These are phyloP conservation scores for Hyaena hyaena DNA, from an alignment of 2,113 vertebrate species.

Conservation along the genomic window DNA sequence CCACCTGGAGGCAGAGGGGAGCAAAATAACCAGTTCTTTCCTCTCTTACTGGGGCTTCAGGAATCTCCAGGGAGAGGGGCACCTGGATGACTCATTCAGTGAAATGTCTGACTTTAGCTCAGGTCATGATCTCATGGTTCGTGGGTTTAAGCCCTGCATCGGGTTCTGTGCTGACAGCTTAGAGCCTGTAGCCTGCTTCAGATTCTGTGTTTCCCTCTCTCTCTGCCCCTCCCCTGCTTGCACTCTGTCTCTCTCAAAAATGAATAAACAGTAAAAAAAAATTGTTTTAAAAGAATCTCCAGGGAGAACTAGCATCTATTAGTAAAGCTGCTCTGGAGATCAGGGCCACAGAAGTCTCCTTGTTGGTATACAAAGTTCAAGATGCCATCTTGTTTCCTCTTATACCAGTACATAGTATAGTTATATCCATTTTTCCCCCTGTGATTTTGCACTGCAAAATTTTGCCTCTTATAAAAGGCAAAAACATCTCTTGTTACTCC, in stretches of 20 bases:
- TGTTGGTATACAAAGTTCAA: neutral
- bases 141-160: too few species aligned
- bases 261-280: too few species aligned
- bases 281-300: neutral
- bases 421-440: neutral
- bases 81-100: too few species aligned
- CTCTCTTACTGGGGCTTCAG: neutral
- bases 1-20: neutral
- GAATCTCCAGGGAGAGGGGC: neutral
- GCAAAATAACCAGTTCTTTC: neutral
- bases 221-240: too few species aligned
- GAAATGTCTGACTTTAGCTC: too few species aligned
- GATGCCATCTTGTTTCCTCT: neutral
- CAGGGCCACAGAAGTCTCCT: neutral
- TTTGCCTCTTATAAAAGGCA: constrained; percentile 30
- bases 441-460: neutral
- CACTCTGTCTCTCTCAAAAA: too few species aligned
- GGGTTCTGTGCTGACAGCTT: too few species aligned
- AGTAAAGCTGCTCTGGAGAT: neutral
- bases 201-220: too few species aligned
- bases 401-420: neutral
- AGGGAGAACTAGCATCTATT: neutral
- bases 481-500: neutral
- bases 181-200: too few species aligned
- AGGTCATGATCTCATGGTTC: too few species aligned